A percentile compares a stretch with the other conserved stretches of the same genome.
Conservation (phyloP, 2,113 vertebrate genomes). For the Meles meles region DNA sequence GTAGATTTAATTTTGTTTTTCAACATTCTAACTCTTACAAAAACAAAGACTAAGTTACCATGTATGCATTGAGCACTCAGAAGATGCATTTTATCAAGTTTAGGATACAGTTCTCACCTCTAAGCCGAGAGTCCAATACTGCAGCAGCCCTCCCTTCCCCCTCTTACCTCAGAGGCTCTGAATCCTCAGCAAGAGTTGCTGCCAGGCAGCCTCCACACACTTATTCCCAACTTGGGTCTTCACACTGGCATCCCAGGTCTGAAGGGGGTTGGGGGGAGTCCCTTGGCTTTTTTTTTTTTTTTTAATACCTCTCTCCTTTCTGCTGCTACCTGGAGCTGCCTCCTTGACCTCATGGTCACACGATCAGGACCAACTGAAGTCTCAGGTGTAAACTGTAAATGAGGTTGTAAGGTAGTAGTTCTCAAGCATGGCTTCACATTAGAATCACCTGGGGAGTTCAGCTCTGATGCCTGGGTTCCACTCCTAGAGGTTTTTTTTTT, state of each 20-base stretch:
- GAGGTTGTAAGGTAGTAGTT: background rate
- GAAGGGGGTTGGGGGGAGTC: rapidly evolving
- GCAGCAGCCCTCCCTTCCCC: rapidly evolving
- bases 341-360: background rate
- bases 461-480: background rate
- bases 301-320: background rate
- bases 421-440: background rate
- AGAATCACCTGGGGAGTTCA: background rate
- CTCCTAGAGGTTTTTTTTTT: background rate
- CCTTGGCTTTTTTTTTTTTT: too few relatives aligned
- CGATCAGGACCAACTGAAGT: background rate
- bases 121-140: background rate
- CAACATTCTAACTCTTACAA: background rate
- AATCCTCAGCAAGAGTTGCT: background rate
- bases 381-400: background rate
- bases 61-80: background rate
- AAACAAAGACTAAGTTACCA: background rate
- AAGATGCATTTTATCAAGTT: background rate
- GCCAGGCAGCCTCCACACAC: background rate
- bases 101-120: background rate
- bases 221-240: background rate
- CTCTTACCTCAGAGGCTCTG: background rate
- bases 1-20: background rate
- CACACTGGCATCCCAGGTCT: background rate
- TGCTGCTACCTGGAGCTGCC: background rate